Evolutionary conservation across 2,797 vertebrate genomes (phyloP).

Genomic region (Muscicapa striata): DNA sequence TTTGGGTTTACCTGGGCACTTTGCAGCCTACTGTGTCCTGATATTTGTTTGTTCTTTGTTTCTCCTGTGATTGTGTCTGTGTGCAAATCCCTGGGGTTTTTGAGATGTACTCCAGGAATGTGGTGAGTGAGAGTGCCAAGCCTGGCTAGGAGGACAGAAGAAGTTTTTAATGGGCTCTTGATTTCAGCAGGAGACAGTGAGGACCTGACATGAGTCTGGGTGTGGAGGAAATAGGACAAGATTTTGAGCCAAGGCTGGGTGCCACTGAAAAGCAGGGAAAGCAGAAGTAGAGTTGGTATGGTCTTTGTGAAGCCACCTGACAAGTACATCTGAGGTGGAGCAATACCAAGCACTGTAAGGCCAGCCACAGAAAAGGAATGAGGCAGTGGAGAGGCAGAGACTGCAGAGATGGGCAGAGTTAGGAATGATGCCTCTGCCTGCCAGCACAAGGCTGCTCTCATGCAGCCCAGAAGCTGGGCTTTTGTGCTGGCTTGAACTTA

Average conservation of each 20-base stretch:
- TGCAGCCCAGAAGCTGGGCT: background rate
- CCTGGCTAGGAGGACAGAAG: background rate
- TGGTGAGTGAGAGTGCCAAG: background rate
- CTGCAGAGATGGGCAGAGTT: background rate
- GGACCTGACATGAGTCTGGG: background rate
- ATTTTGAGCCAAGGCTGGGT: background rate
- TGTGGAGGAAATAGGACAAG: conserved; percentile 12
- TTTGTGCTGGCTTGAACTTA: background rate
- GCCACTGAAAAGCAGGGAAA: conserved; percentile 29
- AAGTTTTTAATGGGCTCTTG: background rate
- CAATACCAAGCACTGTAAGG: background rate
- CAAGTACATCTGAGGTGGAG: background rate
- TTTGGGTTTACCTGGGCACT: background rate
- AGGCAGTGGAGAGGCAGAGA: background rate
- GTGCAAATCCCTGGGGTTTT: background rate
- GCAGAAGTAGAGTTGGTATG: background rate
- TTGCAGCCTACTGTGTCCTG: background rate
- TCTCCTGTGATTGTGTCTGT: background rate
- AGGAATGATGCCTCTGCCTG: background rate
- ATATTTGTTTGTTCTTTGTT: background rate
- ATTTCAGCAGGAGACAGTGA: background rate
- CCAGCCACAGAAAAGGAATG: background rate
- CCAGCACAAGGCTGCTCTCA: background rate
- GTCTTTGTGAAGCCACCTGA: background rate
- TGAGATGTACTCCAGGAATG: background rate